These are phyloP conservation scores for Hyposoter didymator DNA, from an alignment of 2,888 invertebrate genomes.

Conservation along the genomic window DNA sequence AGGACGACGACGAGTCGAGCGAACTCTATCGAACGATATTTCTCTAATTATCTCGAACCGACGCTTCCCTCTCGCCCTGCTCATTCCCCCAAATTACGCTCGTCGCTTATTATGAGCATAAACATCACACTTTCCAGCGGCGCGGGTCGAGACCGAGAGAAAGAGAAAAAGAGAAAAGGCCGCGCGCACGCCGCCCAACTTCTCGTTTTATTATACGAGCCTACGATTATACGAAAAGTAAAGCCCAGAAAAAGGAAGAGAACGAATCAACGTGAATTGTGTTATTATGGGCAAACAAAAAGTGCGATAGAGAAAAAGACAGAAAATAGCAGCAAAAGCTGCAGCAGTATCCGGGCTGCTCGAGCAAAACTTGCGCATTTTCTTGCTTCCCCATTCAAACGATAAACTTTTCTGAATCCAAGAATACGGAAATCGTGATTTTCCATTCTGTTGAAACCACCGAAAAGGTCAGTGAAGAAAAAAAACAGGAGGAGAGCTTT, in stretches of 20 bases:
- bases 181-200: conserved; percentile 46
- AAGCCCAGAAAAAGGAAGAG: conserved; percentile 15
- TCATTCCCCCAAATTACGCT: conserved; percentile 54
- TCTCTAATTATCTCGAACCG: conserved; percentile 82
- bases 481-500: not conserved
- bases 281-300: conserved; percentile 23
- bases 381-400: conserved; percentile 22
- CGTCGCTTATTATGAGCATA: conserved; percentile 74
- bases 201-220: conserved; percentile 64
- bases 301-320: conserved; percentile 10
- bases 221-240: conserved; percentile 64
- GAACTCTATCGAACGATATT: conserved; percentile 83
- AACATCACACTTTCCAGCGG: conserved; percentile 72
- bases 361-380: conserved; percentile 45
- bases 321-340: not conserved
- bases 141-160: conserved; percentile 45
- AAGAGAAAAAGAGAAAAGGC: conserved; percentile 15
- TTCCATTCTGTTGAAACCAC: conserved; percentile 34
- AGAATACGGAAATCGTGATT: conserved; percentile 69
- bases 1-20: conserved; percentile 60
- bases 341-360: conserved; percentile 1
- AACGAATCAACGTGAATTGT: conserved; percentile 19
- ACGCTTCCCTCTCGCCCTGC: conserved; percentile 42
- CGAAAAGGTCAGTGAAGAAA: conserved; percentile 8
- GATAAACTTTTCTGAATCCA: conserved; percentile 72